Conservation (phyloP, 2,797 vertebrate genomes). For the Catharus ustulatus region DNA sequence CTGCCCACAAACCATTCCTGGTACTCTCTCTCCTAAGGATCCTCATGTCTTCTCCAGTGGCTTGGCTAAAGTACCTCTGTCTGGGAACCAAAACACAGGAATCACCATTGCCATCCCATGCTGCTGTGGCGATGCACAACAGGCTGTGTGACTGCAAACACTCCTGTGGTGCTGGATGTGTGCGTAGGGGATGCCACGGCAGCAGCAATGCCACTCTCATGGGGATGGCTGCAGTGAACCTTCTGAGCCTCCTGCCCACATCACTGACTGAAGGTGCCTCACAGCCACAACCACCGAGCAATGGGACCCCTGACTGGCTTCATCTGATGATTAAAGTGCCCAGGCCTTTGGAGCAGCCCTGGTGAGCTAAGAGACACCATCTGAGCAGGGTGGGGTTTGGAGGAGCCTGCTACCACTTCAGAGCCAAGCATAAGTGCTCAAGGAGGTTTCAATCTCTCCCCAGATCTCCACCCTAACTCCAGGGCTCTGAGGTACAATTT, state of each 20-base stretch:
- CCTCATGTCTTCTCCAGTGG: background rate
- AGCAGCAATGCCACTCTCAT: background rate
- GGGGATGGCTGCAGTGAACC: background rate
- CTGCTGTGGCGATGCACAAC: accelerated
- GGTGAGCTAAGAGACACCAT: background rate
- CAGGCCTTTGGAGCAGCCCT: background rate
- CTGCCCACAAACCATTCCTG: background rate
- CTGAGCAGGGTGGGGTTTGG: background rate
- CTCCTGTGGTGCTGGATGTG: background rate
- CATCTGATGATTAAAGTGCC: background rate
- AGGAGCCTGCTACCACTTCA: background rate
- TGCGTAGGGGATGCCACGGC: background rate
- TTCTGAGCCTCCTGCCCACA: background rate
- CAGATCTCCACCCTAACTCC: conserved; percentile 45
- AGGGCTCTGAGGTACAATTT: conserved; percentile 18
- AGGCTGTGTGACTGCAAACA: background rate
- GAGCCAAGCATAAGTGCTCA: background rate
- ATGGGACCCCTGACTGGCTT: background rate
- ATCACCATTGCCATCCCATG: background rate
- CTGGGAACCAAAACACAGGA: background rate
- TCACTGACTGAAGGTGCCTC: background rate
- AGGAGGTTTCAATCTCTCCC: background rate
- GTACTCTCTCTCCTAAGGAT: background rate
- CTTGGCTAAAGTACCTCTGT: background rate
- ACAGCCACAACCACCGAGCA: background rate